Conservation (phyloP, 2,888 invertebrate species). For the Tachystola acroxantha region DNA sequence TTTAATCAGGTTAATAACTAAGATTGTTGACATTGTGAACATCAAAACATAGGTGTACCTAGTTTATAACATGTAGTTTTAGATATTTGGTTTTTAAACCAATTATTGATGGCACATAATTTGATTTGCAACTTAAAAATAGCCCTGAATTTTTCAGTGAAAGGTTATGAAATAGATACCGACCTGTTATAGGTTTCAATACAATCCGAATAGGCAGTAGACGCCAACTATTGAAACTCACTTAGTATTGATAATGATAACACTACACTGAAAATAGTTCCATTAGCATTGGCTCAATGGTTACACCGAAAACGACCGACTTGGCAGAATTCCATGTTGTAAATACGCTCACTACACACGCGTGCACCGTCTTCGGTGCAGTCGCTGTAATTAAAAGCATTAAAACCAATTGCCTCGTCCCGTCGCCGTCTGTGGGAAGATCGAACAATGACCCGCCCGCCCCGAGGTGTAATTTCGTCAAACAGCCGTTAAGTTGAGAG, state of each 20-base stretch:
- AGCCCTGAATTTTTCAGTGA: no score
- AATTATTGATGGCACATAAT: no score
- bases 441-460: constrained; percentile 45
- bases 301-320: constrained; percentile 46
- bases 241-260: neutral
- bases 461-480: neutral
- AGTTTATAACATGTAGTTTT: no score
- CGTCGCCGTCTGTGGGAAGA: constrained; percentile 29
- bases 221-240: no score
- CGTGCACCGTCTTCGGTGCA: constrained; percentile 24
- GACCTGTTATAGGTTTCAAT: no score
- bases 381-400: constrained; percentile 49
- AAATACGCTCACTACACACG: constrained; percentile 8
- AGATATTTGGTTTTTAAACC: no score
- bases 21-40: no score
- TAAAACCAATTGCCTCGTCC: constrained; percentile 45
- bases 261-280: neutral
- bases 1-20: no score
- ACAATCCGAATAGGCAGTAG: no score
- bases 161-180: no score
- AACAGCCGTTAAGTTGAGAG: constrained; percentile 15
- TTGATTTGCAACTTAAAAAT: no score
- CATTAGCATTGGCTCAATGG: constrained; percentile 7
- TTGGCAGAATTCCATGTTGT: constrained; percentile 63
- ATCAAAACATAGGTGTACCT: no score